These are phyloP conservation scores for Microplitis deprimator DNA, from an alignment of 2,888 invertebrate species.

Conservation along the genomic window DNA sequence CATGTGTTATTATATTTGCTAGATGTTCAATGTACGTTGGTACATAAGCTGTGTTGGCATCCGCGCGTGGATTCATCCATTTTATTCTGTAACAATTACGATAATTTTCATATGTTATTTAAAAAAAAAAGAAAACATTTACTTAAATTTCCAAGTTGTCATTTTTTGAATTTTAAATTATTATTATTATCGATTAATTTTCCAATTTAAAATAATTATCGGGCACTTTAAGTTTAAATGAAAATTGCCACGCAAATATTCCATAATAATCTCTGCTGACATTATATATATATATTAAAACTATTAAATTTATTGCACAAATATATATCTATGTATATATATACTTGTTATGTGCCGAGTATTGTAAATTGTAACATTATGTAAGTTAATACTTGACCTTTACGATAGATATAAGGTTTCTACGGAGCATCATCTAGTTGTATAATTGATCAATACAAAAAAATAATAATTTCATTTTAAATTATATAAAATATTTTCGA, in stretches of 20 bases:
- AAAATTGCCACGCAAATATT: conserved; percentile 19
- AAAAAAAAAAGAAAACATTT: neutral
- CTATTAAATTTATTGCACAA: neutral
- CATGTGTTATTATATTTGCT: conserved; percentile 93
- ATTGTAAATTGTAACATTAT: conserved; percentile 4
- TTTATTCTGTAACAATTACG: conserved; percentile 71
- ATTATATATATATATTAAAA: neutral
- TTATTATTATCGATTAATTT: neutral
- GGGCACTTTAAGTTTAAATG: conserved; percentile 7
- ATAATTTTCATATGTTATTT: neutral
- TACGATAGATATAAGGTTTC: conserved; percentile 15
- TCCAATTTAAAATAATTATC: conserved; percentile 2
- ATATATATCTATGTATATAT: neutral
- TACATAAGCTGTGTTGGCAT: conserved; percentile 84
- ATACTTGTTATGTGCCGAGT: neutral
- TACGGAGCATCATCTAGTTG: neutral
- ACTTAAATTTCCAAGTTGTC: neutral
- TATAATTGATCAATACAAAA: conserved; percentile 5
- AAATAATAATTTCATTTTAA: neutral
- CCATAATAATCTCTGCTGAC: neutral
- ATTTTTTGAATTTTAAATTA: neutral
- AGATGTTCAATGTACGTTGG: conserved; percentile 92
- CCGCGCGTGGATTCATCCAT: conserved; percentile 87
- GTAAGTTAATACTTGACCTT: conserved; percentile 25
- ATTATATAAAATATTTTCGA: too few species aligned